phyloP scores from a whole-genome alignment of 1,140 invertebrate species.

The Polyergus mexicanus region DNA sequence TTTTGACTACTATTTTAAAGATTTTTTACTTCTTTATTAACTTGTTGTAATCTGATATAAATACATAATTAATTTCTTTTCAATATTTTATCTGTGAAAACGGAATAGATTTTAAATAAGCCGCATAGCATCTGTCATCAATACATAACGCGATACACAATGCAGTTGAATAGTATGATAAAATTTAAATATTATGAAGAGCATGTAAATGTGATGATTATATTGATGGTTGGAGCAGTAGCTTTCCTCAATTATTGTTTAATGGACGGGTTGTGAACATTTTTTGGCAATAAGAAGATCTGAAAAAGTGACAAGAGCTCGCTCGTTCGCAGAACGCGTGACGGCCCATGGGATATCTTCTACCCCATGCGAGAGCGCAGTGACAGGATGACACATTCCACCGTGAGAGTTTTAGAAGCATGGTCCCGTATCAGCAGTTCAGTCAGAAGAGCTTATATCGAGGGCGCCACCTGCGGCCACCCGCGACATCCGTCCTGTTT shows the following conservation, averaged over 20 bases:
- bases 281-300: slow-evolving; percentile 44
- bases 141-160: not conserved
- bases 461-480: slow-evolving; percentile 85
- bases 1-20: too few relatives aligned
- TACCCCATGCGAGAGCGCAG: slow-evolving; percentile 80
- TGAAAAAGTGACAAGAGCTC: slow-evolving; percentile 32
- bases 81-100: not conserved
- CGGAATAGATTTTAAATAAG: not conserved
- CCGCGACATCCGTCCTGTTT: slow-evolving; percentile 81
- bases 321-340: slow-evolving; percentile 75
- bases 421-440: slow-evolving; percentile 80
- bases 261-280: slow-evolving; percentile 31
- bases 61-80: not conserved
- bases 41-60: too few relatives aligned
- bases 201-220: not conserved
- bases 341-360: slow-evolving; percentile 78
- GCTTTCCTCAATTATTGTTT: slow-evolving; percentile 28
- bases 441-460: slow-evolving; percentile 81
- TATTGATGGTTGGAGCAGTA: not conserved
- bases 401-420: slow-evolving; percentile 84
- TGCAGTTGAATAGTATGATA: not conserved
- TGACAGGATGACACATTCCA: slow-evolving; percentile 86
- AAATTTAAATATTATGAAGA: slow-evolving; percentile 16
- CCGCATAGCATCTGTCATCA: not conserved
- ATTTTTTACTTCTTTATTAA: too few relatives aligned